Conservation (phyloP, 2,797 vertebrate species). For the Poecilia velifera region DNA sequence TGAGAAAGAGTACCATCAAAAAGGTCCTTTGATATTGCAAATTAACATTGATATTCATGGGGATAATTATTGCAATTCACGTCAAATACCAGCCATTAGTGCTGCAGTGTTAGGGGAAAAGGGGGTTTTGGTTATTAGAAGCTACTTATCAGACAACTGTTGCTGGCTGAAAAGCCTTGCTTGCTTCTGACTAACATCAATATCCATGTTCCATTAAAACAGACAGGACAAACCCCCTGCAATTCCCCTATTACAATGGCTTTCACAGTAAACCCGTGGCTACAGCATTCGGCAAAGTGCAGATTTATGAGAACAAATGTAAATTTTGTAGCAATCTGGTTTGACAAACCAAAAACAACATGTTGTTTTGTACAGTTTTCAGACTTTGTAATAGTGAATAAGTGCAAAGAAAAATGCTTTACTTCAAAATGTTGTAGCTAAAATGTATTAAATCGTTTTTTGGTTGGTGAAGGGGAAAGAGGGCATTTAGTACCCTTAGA, state of each 20-base stretch:
- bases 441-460: conserved; percentile 34
- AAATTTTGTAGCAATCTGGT: conserved; percentile 50
- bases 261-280: conserved; percentile 67
- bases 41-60: conserved; percentile 73
- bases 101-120: conserved; percentile 61
- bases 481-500: conserved; percentile 21
- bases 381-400: conserved; percentile 47
- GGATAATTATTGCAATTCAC: conserved; percentile 82
- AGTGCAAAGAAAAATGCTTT: conserved; percentile 49
- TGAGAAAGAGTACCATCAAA: conserved; percentile 64
- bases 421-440: conserved; percentile 31
- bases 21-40: conserved; percentile 66
- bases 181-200: conserved; percentile 64
- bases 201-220: conserved; percentile 60
- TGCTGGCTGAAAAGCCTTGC: conserved; percentile 62
- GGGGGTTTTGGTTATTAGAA: conserved; percentile 63
- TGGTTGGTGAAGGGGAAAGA: not conserved
- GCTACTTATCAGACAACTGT: conserved; percentile 67
- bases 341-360: conserved; percentile 52
- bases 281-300: conserved; percentile 57
- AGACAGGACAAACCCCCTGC: conserved; percentile 56
- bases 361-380: conserved; percentile 35
- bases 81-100: conserved; percentile 73
- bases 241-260: conserved; percentile 56
- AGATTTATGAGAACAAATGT: conserved; percentile 34